Evolutionary conservation across 2,888 invertebrate genomes (phyloP), one percentile per base, ranked within the genome.

Genomic region (Drosophila demipolita): DNA sequence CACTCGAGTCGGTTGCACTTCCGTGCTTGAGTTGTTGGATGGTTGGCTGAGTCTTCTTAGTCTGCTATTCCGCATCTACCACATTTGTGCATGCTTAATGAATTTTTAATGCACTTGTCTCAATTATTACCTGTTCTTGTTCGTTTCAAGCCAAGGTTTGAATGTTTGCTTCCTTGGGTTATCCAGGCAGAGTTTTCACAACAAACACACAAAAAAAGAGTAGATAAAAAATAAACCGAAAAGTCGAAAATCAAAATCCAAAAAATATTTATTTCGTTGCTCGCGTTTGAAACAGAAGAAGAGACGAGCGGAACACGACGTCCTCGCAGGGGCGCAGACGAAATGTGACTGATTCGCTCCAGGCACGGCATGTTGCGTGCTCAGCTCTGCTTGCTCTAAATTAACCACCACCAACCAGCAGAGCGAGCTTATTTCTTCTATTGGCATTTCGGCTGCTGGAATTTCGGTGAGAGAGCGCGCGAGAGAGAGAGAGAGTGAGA

Each of bases 321-420:
- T 78, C 71, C 67, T 74, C 61, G 67, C 74, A 58, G 36, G 29
- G 26, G 26, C 66, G 63, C 69, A 65, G 85, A 76, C 78, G 82
- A 26, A 73, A 75, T 84, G 75, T 78, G 87, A 86, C 87, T 86
- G 85, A 89, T 78, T 76, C 72, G 65, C 7, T 17, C 36, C 38
- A 32, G 33, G 75, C 81, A 87, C 84, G 82, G 63, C 66, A 73
- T 57, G 65, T 76, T 75, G 75, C 86, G 75, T 78, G 82, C 72
- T 72, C 66, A 58, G 57, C 83, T 78, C 59, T 48, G 76, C 23
- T 23, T 8, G 45, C 12, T n/a, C 48, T n/a, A 32, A 38, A 32
- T 12, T 40, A 38, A 45, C 54, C 66, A 66, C 67, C 67, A 35
- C 40, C 42, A 42, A 15, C 12, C 8, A 23, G n/a, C 26, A n/a